Evolutionary conservation across 2,888 invertebrate genomes (phyloP).

Genomic region (Saturnia pavonia): DNA sequence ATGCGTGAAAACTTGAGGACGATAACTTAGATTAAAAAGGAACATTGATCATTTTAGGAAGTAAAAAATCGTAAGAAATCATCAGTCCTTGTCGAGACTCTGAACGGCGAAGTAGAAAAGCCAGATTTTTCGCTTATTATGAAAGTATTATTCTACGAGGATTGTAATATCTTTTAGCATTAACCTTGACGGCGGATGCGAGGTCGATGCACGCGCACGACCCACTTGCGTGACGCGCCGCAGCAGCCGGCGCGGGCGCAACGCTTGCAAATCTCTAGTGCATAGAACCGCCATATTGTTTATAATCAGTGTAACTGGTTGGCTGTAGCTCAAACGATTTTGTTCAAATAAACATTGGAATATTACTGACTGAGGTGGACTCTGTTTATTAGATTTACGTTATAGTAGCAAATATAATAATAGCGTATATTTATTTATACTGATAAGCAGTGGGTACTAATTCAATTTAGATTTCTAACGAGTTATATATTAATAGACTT

Average conservation of each 20-base stretch:
- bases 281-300: constrained; percentile 8
- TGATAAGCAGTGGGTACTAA: background rate
- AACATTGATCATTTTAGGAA: too few relatives aligned
- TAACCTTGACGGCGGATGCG: constrained; percentile 78
- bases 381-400: constrained; percentile 4
- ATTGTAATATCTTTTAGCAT: constrained; percentile 16
- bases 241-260: constrained; percentile 48
- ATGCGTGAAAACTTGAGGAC: background rate
- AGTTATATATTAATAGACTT: background rate
- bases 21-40: background rate
- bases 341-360: constrained; percentile 6
- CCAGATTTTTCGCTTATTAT: background rate
- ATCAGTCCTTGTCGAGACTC: background rate
- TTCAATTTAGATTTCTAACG: background rate
- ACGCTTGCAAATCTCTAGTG: constrained; percentile 66
- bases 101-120: background rate
- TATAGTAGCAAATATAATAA: background rate
- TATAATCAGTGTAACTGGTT: constrained; percentile 1
- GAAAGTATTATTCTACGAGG: background rate
- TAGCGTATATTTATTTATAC: background rate
- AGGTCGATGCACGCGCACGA: constrained; percentile 73
- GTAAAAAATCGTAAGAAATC: too few relatives aligned
- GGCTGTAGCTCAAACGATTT: constrained; percentile 1
- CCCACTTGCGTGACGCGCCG: constrained; percentile 72
- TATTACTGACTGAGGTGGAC: background rate